Evolutionary conservation across 2,888 invertebrate species (phyloP).

Genomic region (Erebia palarica): DNA sequence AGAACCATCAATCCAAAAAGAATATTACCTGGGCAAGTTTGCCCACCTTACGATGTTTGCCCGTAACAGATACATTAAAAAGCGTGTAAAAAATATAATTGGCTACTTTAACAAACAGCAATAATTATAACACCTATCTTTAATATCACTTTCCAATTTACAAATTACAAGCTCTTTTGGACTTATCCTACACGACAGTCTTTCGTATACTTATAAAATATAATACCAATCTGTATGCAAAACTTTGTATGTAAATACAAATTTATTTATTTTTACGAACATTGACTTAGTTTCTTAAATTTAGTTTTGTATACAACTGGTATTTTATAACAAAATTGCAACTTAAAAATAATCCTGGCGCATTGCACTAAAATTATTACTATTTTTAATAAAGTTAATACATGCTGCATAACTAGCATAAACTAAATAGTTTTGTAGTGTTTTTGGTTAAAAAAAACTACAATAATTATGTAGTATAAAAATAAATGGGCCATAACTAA

Average conservation of each 20-base stretch:
- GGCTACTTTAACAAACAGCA: conserved; percentile 43
- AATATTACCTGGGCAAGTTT: neutral
- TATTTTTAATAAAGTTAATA: neutral
- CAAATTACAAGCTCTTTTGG: conserved; percentile 42
- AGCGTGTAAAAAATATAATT: conserved; percentile 47
- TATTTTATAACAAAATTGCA: conserved; percentile 24
- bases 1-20: neutral
- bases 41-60: conserved; percentile 33
- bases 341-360: conserved; percentile 16
- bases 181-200: conserved; percentile 41
- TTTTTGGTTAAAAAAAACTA: too few species aligned
- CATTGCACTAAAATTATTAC: conserved; percentile 2
- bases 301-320: conserved; percentile 1
- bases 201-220: conserved; percentile 36
- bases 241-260: neutral
- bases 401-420: neutral
- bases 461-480: too few species aligned
- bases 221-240: conserved; percentile 9
- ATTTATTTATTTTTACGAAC: too few species aligned
- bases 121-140: conserved; percentile 47
- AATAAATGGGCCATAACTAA: neutral
- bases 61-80: conserved; percentile 39
- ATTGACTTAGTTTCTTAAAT: too few species aligned
- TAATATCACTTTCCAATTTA: conserved; percentile 61
- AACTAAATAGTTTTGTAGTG: too few species aligned